These are phyloP conservation scores for Calycopis cecrops DNA, from an alignment of 1,140 invertebrate species.

Conservation along the genomic window DNA sequence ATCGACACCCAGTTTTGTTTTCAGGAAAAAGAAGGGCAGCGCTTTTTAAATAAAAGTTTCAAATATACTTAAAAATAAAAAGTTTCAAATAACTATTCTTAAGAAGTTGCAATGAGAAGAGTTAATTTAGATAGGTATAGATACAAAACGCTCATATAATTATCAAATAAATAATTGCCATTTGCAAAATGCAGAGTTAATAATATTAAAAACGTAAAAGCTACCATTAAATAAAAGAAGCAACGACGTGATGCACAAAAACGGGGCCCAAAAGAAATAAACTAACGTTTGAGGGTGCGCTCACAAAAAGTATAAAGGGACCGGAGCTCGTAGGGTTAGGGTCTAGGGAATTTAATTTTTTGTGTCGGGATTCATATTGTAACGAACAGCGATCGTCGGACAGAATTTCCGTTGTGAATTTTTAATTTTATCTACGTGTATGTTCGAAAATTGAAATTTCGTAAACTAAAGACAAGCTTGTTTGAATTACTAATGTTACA, in stretches of 20 bases:
- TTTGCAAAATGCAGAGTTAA: too few species aligned
- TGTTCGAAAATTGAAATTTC: neutral
- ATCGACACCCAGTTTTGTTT: too few species aligned
- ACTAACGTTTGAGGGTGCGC: slow-evolving; percentile 31
- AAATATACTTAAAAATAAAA: too few species aligned
- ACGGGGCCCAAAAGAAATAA: slow-evolving; percentile 34
- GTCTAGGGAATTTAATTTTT: slow-evolving; percentile 25
- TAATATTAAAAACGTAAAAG: neutral
- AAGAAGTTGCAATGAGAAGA: too few species aligned
- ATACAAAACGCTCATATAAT: too few species aligned
- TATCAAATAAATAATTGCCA: too few species aligned
- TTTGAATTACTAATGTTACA: too few species aligned
- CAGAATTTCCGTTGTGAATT: neutral
- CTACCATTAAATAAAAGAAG: slow-evolving; percentile 14
- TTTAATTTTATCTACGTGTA: neutral
- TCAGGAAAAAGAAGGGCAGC: too few species aligned
- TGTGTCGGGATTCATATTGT: slow-evolving; percentile 22
- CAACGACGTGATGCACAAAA: slow-evolving; percentile 22
- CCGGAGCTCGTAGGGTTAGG: slow-evolving; percentile 32
- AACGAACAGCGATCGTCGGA: neutral
- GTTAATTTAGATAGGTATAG: too few species aligned
- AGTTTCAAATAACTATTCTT: too few species aligned
- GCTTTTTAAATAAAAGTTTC: too few species aligned
- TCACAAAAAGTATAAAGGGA: slow-evolving; percentile 54
- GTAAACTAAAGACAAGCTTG: too few species aligned